Evolutionary conservation across 2,113 vertebrate species (phyloP).

Genomic region (Brevimyrus niger): DNA sequence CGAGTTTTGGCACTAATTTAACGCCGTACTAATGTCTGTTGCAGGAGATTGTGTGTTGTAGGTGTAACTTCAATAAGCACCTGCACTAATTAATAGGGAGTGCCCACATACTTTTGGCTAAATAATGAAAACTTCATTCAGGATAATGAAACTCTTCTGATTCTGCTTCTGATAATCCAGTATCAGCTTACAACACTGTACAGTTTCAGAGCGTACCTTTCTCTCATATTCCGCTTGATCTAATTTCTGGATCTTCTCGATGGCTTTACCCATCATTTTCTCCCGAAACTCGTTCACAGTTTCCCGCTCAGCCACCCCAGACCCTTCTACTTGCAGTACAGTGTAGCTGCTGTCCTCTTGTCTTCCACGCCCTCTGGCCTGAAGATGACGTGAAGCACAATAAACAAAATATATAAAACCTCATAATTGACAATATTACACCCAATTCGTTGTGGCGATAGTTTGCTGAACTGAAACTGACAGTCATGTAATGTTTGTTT

Average conservation of each 20-base stretch:
- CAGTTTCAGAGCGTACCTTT: constrained; percentile 58
- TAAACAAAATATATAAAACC: not conserved
- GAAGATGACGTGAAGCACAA: not conserved
- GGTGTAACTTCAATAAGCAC: not conserved
- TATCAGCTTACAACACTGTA: not conserved
- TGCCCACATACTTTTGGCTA: not conserved
- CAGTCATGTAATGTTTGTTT: not conserved
- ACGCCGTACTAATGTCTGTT: not conserved
- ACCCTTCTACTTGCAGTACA: constrained; percentile 67
- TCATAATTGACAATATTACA: not conserved
- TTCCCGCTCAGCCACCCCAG: constrained; percentile 79
- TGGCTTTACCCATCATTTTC: constrained; percentile 86
- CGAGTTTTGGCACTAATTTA: no score
- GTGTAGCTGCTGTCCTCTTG: constrained; percentile 81
- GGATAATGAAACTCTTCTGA: not conserved
- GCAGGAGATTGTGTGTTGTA: not conserved
- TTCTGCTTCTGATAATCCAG: not conserved
- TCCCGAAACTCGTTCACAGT: constrained; percentile 77
- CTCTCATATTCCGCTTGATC: constrained; percentile 55
- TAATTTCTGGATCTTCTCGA: constrained; percentile 67
- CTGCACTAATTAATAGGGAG: not conserved
- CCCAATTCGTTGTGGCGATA: not conserved
- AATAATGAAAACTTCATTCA: not conserved
- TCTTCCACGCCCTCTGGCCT: constrained; percentile 87
- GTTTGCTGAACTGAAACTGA: not conserved